phyloP scores from a whole-genome alignment of 2,888 invertebrate genomes.

The Oegoconia quadripuncta region DNA sequence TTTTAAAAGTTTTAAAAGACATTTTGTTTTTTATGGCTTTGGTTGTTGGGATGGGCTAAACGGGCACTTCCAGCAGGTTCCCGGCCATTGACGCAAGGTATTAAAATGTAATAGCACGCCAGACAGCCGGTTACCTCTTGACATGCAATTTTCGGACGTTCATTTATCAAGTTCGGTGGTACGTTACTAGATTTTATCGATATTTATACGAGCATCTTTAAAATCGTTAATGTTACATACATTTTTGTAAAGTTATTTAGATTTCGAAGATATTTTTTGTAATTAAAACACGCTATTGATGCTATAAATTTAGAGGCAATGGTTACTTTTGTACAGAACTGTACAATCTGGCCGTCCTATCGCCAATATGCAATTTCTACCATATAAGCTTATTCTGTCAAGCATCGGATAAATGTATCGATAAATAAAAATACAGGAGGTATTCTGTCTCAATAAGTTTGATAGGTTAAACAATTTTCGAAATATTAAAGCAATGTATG shows the following conservation, averaged over 20 bases:
- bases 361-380: too few species aligned
- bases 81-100: constrained; percentile 52
- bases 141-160: constrained; percentile 71
- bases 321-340: too few species aligned
- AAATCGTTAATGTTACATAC: background rate
- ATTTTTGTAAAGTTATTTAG: background rate
- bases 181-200: constrained; percentile 33
- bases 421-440: too few species aligned
- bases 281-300: too few species aligned
- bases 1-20: constrained; percentile 1
- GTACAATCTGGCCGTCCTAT: too few species aligned
- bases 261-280: background rate
- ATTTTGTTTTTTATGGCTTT: constrained; percentile 23
- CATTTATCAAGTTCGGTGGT: constrained; percentile 59
- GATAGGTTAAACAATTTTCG: too few species aligned
- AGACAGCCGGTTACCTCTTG: constrained; percentile 68
- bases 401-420: too few species aligned
- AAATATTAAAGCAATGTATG: too few species aligned
- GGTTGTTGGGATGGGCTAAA: constrained; percentile 59
- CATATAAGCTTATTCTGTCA: too few species aligned
- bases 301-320: too few species aligned
- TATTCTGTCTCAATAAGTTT: too few species aligned
- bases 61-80: constrained; percentile 39
- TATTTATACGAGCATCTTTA: constrained; percentile 33
- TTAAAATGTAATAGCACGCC: constrained; percentile 64